A percentile compares a stretch with the other conserved stretches of the same genome.
These are phyloP conservation scores for Melieria omissa DNA, from an alignment of 2,888 invertebrate species.

Conservation along the genomic window DNA sequence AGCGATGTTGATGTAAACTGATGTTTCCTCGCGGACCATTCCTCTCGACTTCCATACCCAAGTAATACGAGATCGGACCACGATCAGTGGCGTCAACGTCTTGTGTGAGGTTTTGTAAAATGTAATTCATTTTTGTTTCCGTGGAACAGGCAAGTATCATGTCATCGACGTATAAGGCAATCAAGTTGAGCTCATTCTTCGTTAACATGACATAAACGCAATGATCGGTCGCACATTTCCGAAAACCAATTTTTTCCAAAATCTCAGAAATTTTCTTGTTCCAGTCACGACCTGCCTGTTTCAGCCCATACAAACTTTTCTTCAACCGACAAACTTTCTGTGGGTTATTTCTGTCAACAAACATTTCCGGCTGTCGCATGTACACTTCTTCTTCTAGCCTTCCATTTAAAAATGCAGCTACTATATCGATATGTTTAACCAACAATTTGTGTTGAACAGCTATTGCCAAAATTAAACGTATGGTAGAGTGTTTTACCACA, in stretches of 20 bases:
- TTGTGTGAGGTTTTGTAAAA: conserved; percentile 4
- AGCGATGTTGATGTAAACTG: conserved; percentile 5
- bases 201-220: conserved; percentile 33
- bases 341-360: conserved; percentile 28
- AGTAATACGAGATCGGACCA: conserved; percentile 10
- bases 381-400: conserved; percentile 22
- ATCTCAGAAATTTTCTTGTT: conserved; percentile 14
- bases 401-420: conserved; percentile 18
- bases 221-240: conserved; percentile 31
- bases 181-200: conserved; percentile 2
- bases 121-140: background rate
- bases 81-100: background rate
- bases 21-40: conserved; percentile 1
- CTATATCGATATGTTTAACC: conserved; percentile 28
- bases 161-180: conserved; percentile 28
- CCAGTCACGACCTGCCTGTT: conserved; percentile 31
- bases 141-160: conserved; percentile 3
- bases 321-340: conserved; percentile 26
- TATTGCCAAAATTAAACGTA: conserved; percentile 24
- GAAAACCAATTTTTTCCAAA: conserved; percentile 20
- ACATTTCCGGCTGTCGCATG: conserved; percentile 36
- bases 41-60: conserved; percentile 21
- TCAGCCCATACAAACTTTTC: conserved; percentile 32
- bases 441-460: conserved; percentile 22
- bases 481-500: conserved; percentile 37